phyloP scores from a whole-genome alignment of 1,140 invertebrate genomes.

The Diprion similis region DNA sequence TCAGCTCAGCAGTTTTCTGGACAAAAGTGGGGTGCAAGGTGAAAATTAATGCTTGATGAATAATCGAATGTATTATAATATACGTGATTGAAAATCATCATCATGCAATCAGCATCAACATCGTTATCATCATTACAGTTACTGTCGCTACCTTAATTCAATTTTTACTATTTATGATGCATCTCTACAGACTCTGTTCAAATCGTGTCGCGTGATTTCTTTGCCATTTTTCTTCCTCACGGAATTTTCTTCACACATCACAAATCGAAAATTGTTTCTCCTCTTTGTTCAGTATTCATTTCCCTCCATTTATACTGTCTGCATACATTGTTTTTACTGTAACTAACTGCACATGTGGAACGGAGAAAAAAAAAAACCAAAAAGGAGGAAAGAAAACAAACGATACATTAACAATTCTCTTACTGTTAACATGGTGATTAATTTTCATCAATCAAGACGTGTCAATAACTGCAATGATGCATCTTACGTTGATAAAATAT shows the following conservation, averaged over 20 bases:
- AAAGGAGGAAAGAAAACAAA: neutral
- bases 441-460: no score
- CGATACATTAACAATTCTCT: neutral
- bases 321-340: neutral
- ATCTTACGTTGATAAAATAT: no score
- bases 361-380: neutral
- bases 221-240: neutral
- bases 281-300: neutral
- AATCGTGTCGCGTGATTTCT: neutral
- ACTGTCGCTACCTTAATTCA: neutral
- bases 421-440: no score
- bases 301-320: neutral
- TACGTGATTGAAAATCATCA: no score
- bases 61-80: neutral
- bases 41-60: slow-evolving; percentile 45
- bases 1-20: slow-evolving; percentile 96
- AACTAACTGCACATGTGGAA: neutral
- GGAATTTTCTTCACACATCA: neutral
- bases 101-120: neutral
- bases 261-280: neutral
- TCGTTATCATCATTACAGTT: neutral
- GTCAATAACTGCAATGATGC: no score
- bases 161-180: neutral
- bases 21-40: slow-evolving; percentile 96
- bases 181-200: neutral